Percentiles rank a stretch among this genome's conserved stretches.
phyloP scores from a whole-genome alignment of 2,797 vertebrate genomes.

The Coregonus ussuriensis region DNA sequence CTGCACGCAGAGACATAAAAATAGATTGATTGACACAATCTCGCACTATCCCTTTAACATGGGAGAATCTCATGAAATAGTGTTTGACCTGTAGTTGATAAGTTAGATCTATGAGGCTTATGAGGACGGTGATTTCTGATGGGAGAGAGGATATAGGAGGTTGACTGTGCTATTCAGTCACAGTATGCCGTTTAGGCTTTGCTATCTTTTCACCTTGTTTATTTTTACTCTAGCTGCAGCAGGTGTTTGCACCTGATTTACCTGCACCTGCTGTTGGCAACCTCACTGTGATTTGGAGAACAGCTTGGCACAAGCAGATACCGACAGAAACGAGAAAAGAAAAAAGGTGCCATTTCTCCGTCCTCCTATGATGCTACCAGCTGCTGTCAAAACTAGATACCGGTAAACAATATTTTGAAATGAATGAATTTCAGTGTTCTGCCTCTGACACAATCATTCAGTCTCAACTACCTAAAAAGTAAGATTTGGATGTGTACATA shows the following conservation, averaged over 20 bases:
- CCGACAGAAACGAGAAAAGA: constrained; percentile 2
- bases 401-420: neutral
- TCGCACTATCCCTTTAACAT: too few relatives aligned
- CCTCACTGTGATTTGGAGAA: constrained; percentile 6
- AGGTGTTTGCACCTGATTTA: constrained; percentile 27
- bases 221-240: constrained; percentile 22
- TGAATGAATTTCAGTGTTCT: neutral
- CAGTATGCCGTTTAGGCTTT: neutral
- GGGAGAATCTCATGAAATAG: too few relatives aligned
- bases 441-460: neutral
- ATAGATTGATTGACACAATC: too few relatives aligned
- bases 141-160: neutral
- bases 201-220: constrained; percentile 24
- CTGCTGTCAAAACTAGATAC: neutral
- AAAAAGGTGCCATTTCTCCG: neutral
- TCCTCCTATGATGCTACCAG: constrained; percentile 4
- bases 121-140: neutral
- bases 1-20: too few relatives aligned
- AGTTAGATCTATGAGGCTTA: too few relatives aligned
- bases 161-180: neutral
- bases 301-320: constrained; percentile 9
- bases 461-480: neutral
- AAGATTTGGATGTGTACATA: neutral
- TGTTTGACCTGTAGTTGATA: too few relatives aligned
- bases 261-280: constrained; percentile 14